Conservation (phyloP, 35 echinoderm and acorn worm species). For the Lytechinus pictus region DNA sequence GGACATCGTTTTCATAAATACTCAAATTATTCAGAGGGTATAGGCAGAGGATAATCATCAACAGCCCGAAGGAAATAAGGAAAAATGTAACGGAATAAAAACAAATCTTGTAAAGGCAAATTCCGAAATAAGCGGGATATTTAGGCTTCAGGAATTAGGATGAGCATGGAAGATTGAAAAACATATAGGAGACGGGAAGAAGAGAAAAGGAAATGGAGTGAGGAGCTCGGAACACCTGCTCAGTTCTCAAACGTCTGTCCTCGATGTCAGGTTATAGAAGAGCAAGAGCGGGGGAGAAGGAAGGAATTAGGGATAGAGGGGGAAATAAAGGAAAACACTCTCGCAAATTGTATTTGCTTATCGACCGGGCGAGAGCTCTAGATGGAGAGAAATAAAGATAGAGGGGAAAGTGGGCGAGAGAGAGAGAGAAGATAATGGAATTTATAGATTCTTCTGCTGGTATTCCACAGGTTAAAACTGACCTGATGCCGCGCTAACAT, state of each 20-base stretch:
- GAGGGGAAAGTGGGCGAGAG: background rate
- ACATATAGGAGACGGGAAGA: background rate
- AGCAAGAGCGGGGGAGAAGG: background rate
- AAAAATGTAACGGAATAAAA: background rate
- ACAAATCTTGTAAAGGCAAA: background rate
- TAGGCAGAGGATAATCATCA: background rate
- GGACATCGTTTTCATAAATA: background rate
- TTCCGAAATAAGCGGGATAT: background rate
- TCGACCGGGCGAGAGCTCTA: conserved; percentile 12
- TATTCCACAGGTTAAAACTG: conserved; percentile 41
- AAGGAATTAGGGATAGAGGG: conserved; percentile 28
- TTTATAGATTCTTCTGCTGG: conserved; percentile 1
- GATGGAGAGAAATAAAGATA: background rate
- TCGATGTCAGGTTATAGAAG: conserved; percentile 12
- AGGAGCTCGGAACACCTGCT: conserved; percentile 43
- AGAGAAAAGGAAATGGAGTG: conserved; percentile 6
- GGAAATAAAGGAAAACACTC: conserved; percentile 47
- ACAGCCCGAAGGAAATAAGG: background rate
- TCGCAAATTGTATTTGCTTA: conserved; percentile 55
- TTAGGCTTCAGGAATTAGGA: background rate
- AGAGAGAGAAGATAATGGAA: conserved; percentile 6
- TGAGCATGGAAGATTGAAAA: background rate
- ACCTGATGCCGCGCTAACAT: too few species aligned
- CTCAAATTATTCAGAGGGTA: background rate
- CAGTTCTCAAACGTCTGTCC: conserved; percentile 38